phyloP scores from a whole-genome alignment of 1,140 invertebrate genomes.

The Choristoneura fumiferana region DNA sequence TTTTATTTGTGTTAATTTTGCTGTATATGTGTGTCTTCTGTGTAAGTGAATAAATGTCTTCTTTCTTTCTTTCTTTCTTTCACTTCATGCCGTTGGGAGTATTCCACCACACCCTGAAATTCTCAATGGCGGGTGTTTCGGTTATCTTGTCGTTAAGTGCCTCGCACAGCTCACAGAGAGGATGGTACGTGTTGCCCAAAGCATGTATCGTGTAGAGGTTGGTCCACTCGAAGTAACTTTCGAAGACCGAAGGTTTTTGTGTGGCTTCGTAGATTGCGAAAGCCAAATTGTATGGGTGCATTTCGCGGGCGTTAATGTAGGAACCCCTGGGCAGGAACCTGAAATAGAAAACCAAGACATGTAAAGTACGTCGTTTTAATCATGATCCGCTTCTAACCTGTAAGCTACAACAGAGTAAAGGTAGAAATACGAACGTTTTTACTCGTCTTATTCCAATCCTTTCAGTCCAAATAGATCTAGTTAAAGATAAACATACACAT shows the following conservation, averaged over 20 bases:
- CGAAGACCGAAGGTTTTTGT: slow-evolving; percentile 27
- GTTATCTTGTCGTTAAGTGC: slow-evolving; percentile 25
- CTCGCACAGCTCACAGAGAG: slow-evolving; percentile 42
- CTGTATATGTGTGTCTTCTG: too few relatives aligned
- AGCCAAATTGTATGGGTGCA: slow-evolving; percentile 44
- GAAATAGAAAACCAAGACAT: neutral
- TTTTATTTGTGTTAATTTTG: too few relatives aligned
- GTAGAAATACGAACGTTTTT: too few relatives aligned
- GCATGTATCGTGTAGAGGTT: slow-evolving; percentile 39
- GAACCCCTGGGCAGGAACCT: slow-evolving; percentile 56
- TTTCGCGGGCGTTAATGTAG: slow-evolving; percentile 44
- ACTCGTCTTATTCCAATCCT: too few relatives aligned
- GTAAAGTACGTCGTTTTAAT: too few relatives aligned
- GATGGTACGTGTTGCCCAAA: slow-evolving; percentile 19
- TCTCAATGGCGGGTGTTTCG: slow-evolving; percentile 19
- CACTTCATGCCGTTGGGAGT: slow-evolving; percentile 30
- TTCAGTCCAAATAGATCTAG: too few relatives aligned
- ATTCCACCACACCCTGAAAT: slow-evolving; percentile 46
- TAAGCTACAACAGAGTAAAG: too few relatives aligned
- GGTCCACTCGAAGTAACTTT: slow-evolving; percentile 47
- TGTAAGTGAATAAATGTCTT: too few relatives aligned
- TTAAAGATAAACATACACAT: too few relatives aligned
- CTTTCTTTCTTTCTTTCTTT: too few relatives aligned
- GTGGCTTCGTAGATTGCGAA: slow-evolving; percentile 38
- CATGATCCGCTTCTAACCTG: too few relatives aligned